Percentiles rank a stretch among this genome's conserved stretches.
phyloP scores from a whole-genome alignment of 2,797 vertebrate species.

The Mallotus villosus region DNA sequence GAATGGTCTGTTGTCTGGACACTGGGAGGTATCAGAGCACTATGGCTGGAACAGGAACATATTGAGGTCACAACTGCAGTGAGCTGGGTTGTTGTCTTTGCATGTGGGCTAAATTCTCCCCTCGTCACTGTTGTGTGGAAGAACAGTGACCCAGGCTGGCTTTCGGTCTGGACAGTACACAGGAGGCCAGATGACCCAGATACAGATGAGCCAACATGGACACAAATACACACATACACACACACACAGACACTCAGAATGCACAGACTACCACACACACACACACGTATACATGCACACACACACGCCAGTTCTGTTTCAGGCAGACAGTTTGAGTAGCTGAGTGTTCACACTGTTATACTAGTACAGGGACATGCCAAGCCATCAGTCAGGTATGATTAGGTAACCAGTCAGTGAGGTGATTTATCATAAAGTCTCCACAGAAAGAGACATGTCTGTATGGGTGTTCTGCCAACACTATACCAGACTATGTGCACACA shows the following conservation, averaged over 20 bases:
- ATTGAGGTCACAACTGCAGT: not conserved
- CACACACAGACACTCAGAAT: not conserved
- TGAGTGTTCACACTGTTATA: no score
- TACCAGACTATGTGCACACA: no score
- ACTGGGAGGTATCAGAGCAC: not conserved
- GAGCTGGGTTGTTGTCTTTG: not conserved
- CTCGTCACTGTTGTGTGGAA: not conserved
- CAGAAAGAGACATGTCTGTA: no score
- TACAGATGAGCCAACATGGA: not conserved
- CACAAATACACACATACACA: constrained; percentile 7
- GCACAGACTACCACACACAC: constrained; percentile 10
- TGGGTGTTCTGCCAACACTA: no score
- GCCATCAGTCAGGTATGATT: no score
- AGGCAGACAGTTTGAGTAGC: no score
- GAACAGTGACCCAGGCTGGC: not conserved
- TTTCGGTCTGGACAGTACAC: not conserved
- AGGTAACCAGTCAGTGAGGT: no score
- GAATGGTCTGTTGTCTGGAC: not conserved
- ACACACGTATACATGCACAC: constrained; percentile 2
- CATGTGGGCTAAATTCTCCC: not conserved
- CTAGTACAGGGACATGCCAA: no score
- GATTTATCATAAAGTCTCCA: no score
- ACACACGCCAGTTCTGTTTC: not conserved
- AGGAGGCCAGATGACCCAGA: not conserved
- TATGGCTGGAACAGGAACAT: not conserved